Conservation (phyloP, 2,113 vertebrate genomes). For the Anas platyrhynchos region DNA sequence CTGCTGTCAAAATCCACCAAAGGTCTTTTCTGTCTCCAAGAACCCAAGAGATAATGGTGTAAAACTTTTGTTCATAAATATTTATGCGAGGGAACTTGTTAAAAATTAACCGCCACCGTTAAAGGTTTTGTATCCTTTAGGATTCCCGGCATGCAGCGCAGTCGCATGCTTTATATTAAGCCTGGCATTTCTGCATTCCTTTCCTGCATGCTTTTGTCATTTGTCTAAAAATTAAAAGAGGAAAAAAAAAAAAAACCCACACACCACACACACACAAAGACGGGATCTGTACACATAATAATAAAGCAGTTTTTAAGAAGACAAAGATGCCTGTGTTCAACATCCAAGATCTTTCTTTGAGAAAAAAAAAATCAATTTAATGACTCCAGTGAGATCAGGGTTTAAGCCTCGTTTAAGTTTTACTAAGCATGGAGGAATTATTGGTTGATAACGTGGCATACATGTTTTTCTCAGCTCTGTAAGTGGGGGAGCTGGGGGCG, state of each 20-base stretch:
- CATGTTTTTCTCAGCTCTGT: constrained; percentile 11
- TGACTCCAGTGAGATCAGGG: constrained; percentile 68
- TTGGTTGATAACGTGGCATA: constrained; percentile 53
- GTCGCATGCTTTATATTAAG: constrained; percentile 69
- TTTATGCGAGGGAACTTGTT: constrained; percentile 69
- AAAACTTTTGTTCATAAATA: constrained; percentile 72
- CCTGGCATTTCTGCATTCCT: constrained; percentile 69
- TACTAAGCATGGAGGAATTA: constrained; percentile 72
- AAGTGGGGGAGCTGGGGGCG: neutral
- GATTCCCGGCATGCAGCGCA: constrained; percentile 63
- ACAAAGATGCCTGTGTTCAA: constrained; percentile 73
- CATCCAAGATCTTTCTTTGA: constrained; percentile 69
- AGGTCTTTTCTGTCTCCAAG: constrained; percentile 45
- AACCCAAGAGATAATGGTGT: constrained; percentile 61
- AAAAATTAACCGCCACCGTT: constrained; percentile 69
- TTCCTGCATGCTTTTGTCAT: constrained; percentile 73
- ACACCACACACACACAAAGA: constrained; percentile 66
- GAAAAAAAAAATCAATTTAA: constrained; percentile 64
- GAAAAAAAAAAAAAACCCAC: constrained; percentile 36
- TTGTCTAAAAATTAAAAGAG: constrained; percentile 71
- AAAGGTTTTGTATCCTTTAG: constrained; percentile 70
- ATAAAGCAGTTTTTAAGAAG: constrained; percentile 71
- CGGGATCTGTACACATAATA: constrained; percentile 73
- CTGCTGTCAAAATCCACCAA: constrained; percentile 46
- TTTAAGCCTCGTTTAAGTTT: constrained; percentile 70